Evolutionary conservation across 1,140 invertebrate genomes (phyloP), one percentile per base, ranked within the genome.

Genomic region (Bombus turneri): DNA sequence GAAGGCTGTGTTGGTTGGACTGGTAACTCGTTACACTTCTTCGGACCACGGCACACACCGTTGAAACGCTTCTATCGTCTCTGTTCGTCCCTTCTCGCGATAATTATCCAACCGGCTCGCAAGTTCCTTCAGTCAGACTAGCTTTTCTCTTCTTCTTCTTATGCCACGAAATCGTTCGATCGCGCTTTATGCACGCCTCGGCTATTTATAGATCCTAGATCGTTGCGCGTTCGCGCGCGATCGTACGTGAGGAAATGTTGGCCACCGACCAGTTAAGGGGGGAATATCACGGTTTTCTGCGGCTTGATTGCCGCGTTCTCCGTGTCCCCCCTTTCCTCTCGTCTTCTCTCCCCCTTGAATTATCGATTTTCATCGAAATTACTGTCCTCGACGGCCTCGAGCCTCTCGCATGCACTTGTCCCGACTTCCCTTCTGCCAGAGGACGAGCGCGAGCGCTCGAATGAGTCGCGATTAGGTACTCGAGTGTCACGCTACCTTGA

Each of bases 201-300:
- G 74, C 89, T 91, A 91, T 91, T 91, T 91, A 91, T 91, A 91
- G 85, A 88, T 91, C 87, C 68, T 90, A 88, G 89, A 90, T 90
- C 84, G 87, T 53, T 77, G 82, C 75, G 72, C 77, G 31, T 15
- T 34, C 73, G 80, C 66, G 62, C 43, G 37, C 69, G 31, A 34
- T 28, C 39, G 62, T 86, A 83, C 76, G 68, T 68, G 75, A 82
- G 74, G 37, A 83, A 89, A 71, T 79, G 74, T 81, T 81, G 78
- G 84, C 68, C 79, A 86, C 84, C 71, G 37, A 74, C 57, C 53
- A 73, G 77, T 31, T 47, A 15, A 34, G 18, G 25, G 34, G 41
- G 75, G 82, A 89, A 86, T 89, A 89, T 89, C 73, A 68, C 77
- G 22, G 37, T 59, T 78, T 47, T 88, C 85, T 77, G 69, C 77